phyloP scores from a whole-genome alignment of 2,888 invertebrate genomes.

The Phymatocera aterrima region DNA sequence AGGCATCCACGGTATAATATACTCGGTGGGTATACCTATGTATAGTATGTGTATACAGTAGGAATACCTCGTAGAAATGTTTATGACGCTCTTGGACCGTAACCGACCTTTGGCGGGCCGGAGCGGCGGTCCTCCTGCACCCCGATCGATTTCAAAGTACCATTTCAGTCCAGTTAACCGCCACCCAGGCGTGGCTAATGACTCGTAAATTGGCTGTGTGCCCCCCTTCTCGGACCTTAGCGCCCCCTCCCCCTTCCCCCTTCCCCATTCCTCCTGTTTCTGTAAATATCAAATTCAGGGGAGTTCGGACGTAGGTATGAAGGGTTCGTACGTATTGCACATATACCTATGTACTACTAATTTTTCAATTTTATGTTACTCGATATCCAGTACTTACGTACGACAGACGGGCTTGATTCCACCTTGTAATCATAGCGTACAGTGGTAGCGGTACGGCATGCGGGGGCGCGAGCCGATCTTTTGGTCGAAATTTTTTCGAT shows the following conservation, averaged over 20 bases:
- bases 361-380: conserved; percentile 31
- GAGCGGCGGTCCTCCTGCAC: conserved; percentile 30
- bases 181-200: conserved; percentile 60
- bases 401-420: neutral
- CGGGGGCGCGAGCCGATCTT: too few species aligned
- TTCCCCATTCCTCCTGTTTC: neutral
- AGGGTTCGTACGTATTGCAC: too few species aligned
- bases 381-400: neutral
- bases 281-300: conserved; percentile 18
- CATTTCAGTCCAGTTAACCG: conserved; percentile 51
- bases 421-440: neutral
- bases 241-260: neutral
- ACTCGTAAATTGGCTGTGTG: conserved; percentile 62
- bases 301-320: neutral
- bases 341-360: too few species aligned
- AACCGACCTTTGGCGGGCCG: conserved; percentile 40
- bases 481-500: too few species aligned
- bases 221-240: conserved; percentile 14
- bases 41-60: neutral
- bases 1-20: too few species aligned
- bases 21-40: too few species aligned
- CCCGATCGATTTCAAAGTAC: conserved; percentile 45
- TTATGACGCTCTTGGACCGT: conserved; percentile 38
- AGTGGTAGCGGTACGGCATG: too few species aligned
- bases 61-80: conserved; percentile 31